Conservation (phyloP, 2,888 invertebrate genomes). For the Phrixothrix hirtus region DNA sequence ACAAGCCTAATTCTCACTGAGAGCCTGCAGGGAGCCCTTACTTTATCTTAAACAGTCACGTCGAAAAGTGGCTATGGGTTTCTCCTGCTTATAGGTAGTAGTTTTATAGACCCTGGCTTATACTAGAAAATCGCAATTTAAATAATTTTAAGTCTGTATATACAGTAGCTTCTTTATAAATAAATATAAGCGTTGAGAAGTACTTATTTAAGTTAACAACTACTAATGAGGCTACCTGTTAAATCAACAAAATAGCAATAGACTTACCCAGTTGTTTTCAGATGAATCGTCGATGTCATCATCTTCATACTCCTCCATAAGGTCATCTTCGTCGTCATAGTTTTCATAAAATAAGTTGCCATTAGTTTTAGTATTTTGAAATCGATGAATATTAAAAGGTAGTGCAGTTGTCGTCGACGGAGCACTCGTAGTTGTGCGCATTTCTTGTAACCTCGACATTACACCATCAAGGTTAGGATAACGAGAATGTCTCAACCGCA, state of each 20-base stretch:
- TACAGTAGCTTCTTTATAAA: no score
- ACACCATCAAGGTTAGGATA: slow-evolving; percentile 19
- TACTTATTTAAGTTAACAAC: not conserved
- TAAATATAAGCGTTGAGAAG: no score
- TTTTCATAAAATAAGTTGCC: slow-evolving; percentile 29
- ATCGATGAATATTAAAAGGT: slow-evolving; percentile 4
- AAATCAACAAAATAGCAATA: not conserved
- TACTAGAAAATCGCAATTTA: no score
- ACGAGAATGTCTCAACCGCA: slow-evolving; percentile 24
- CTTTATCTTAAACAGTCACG: no score
- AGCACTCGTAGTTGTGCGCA: slow-evolving; percentile 11
- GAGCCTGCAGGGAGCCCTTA: no score
- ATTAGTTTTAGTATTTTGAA: slow-evolving; percentile 7
- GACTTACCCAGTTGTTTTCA: slow-evolving; percentile 26
- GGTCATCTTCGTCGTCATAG: slow-evolving; percentile 32
- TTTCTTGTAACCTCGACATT: slow-evolving; percentile 17
- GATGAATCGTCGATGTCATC: slow-evolving; percentile 12
- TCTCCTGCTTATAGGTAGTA: no score
- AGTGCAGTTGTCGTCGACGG: slow-evolving; percentile 7
- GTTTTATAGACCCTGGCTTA: no score
- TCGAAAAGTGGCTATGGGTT: no score
- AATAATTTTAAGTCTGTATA: no score
- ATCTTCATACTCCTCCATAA: slow-evolving; percentile 5
- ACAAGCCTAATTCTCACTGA: no score
- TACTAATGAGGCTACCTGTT: not conserved